Base-by-base conservation (phyloP, 2,113 vertebrate genomes). In the Pygoscelis antarcticus region DNA sequence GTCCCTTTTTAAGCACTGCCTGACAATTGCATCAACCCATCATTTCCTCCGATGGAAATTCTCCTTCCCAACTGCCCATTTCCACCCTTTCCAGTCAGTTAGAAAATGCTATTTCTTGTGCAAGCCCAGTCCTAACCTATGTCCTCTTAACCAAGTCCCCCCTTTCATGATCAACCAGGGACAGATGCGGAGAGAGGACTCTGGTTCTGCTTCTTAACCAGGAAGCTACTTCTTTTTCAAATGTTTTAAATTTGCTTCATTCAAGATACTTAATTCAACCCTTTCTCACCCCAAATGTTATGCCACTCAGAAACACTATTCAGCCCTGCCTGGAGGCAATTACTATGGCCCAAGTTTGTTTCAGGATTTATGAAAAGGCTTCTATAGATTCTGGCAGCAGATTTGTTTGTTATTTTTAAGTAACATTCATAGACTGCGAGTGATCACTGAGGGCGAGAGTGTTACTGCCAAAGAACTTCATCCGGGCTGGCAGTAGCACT, bases 361-460 rank as follows among this genome's bases (percentile, higher is more conserved):
- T 65, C 64, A 70, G 83, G 54, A 72, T 87, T 91, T 72, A 90
- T 87, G 57, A 91, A 89, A 90, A 86, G 42, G 30, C 46, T 86
- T 58, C 90, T 80, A 74, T 44, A 77, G 62, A 90, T 83, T 77
- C 60, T 94, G 90, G 78, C 49, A 91, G 58, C 58, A 72, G 62
- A 83, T 72, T 66, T 94, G 42, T 87, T 96, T 87, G 51, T 91
- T 93, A 49, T 65, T 95, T 96, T 83, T 83, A 23, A 38, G 36
- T 71, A 95, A 80, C 42, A 30, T 32, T 92, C 46, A 65, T 20
- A 65, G 62, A 51, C 64, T 69, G 13, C 58, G 77, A 76, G 51
- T 29, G 36, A 93, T 87, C 49, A 64, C 51, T n/a, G 60, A 88
- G n/a, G 22, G 36, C 2, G 3, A 44, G 44, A 80, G 16, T 9